Percentiles rank a stretch among this genome's conserved stretches.
phyloP scores from a whole-genome alignment of 1,140 invertebrate species.

The Augochlora pura region DNA sequence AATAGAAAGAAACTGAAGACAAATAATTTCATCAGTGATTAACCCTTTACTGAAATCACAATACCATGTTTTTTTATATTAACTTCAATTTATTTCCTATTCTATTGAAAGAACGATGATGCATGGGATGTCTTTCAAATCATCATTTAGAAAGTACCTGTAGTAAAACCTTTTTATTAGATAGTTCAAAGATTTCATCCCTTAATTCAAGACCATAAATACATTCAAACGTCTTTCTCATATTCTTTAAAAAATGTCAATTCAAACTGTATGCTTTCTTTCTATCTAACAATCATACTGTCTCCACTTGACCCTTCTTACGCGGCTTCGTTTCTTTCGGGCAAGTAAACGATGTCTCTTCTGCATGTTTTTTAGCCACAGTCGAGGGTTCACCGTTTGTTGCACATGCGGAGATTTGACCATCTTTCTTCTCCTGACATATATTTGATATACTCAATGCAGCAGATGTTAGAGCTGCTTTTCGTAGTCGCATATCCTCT shows the following conservation, averaged over 20 bases:
- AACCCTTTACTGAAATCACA: conserved; percentile 9
- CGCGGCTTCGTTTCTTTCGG: conserved; percentile 76
- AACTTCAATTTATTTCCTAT: not conserved
- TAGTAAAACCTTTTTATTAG: conserved; percentile 37
- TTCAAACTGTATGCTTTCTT: not conserved
- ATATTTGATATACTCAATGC: conserved; percentile 52
- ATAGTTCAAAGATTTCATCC: conserved; percentile 23
- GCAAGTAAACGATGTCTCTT: conserved; percentile 88
- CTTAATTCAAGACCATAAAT: conserved; percentile 19
- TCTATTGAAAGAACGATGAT: conserved; percentile 24
- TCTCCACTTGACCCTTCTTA: conserved; percentile 85
- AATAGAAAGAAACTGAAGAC: conserved; percentile 16
- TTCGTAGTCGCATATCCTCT: conserved; percentile 85
- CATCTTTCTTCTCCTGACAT: conserved; percentile 54
- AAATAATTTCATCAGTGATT: conserved; percentile 5
- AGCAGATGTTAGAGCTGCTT: conserved; percentile 69
- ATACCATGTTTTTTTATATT: conserved; percentile 15
- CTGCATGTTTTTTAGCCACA: conserved; percentile 78
- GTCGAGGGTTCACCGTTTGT: conserved; percentile 51
- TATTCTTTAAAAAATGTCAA: conserved; percentile 14
- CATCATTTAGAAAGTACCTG: conserved; percentile 26
- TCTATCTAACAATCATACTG: conserved; percentile 80
- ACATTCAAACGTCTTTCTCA: conserved; percentile 10
- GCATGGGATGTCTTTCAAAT: conserved; percentile 11
- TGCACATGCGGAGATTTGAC: conserved; percentile 66